Evolutionary conservation across 2,797 vertebrate species (phyloP), one percentile per base, ranked within the genome.

Genomic region (Danio albolineatus): DNA sequence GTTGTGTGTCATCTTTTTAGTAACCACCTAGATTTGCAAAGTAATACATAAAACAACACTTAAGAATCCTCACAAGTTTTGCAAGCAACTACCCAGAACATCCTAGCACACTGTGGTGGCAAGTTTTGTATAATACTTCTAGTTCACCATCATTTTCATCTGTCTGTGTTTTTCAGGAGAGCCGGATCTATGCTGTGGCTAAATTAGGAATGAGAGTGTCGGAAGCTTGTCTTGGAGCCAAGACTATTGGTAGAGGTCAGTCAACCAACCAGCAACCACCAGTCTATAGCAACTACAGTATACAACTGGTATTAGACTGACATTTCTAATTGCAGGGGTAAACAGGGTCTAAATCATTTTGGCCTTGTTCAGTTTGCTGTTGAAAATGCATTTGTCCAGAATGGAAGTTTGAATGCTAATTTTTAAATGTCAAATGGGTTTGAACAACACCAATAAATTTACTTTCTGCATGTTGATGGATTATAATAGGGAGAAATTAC

Each of bases 101-200:
- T 28, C 49, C 16, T 71, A 19, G 16, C 36, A 13, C 8, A 13
- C 8, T 53, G 39, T 39, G n/a, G 66, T 39, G 10, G 10, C 48
- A 53, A 17, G 4, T 70, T 12, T 39, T 70, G 6, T 13, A 17
- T 39, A 9, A 17, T 39, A 43, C 53, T 41, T 56, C 7, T 39
- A 59, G 17, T 59, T 17, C 19, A 56, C 8, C 13, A 21, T 12
- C n/a, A 10, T 72, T 78, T 72, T 8, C 4, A 12, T 83, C 0
- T 6, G 19, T 57, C 17, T 71, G 41, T 74, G 16, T 57, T 54
- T 87, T 94, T 59, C 90, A 99, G 97, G 97, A 98, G 89, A 96
- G 96, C 87, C 94, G 95, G 28, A 98, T 99, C 87, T 99, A 99
- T 1, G 96, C 96, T 0, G 94, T 98, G 83, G 97, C 97, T 9